Base-by-base conservation (phyloP, 2,113 vertebrate species). In the Regulus satrapa region DNA sequence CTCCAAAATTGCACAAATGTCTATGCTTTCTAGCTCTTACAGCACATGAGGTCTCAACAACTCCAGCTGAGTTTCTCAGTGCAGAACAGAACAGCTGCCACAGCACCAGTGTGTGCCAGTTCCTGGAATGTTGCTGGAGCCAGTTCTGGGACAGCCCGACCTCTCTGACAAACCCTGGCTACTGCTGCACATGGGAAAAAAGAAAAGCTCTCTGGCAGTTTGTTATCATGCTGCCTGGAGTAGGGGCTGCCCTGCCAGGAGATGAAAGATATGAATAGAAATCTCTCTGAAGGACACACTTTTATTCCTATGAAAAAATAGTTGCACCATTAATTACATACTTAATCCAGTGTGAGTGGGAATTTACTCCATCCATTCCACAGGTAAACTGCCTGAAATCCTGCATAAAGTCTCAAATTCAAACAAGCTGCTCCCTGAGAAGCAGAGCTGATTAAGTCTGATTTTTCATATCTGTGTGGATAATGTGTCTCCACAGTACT, bases 51-150 rank as follows among this genome's bases (percentile, higher is more conserved):
- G 29, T 34, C 36, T 80, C 49, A 38, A 32, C 58, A 76, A 24
- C 28, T 51, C 41, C 25, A 61, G 56, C 21, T n/a, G n/a, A n/a
- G n/a, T n/a, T n/a, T n/a, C 48, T 64, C 34, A 16, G 2, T 10
- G 48, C 45, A 80, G 79, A 68, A 43, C 40, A 43, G 40, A 73
- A 16, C 2, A 79, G 41, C 56, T 83, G 75, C 67, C 84, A 48
- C 9, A 1, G 67, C 6, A 4, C 5, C 80, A 68, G 58, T 0
- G 0, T 10, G 32, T 1, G 5, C 67, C 89, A 56, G 72, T 38
- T 86, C 95, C 89, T 92, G 86, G 93, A 92, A 94, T n/a, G 91
- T 58, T 83, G 62, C 67, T 86, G 83, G 55, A 92, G 41, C 49
- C 11, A 0, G 59, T 58, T 17, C 41, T 0, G 5, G 59, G 79